These are phyloP conservation scores for Liposcelis brunnea DNA, from an alignment of 2,888 invertebrate genomes.

Conservation along the genomic window DNA sequence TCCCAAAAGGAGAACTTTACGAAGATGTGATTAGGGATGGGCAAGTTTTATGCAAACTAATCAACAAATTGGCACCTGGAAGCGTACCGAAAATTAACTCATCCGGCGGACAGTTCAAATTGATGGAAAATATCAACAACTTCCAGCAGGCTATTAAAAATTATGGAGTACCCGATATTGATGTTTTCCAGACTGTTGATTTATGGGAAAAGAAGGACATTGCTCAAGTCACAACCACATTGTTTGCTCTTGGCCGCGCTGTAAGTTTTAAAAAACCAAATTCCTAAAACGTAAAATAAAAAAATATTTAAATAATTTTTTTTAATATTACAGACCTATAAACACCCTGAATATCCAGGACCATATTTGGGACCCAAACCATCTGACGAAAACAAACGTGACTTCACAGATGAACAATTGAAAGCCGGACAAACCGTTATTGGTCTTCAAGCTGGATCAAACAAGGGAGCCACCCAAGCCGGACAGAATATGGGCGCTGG, in stretches of 20 bases:
- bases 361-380: slow-evolving; percentile 90
- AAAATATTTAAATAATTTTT: background rate
- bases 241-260: slow-evolving; percentile 72
- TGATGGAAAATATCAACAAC: slow-evolving; percentile 98
- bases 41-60: slow-evolving; percentile 78
- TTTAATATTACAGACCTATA: slow-evolving; percentile 48
- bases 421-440: slow-evolving; percentile 77
- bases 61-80: slow-evolving; percentile 86
- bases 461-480: slow-evolving; percentile 88
- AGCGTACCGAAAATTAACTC: slow-evolving; percentile 80
- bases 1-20: slow-evolving; percentile 62
- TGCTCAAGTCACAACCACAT: slow-evolving; percentile 63
- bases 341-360: slow-evolving; percentile 67
- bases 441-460: slow-evolving; percentile 88
- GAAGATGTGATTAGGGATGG: slow-evolving; percentile 88
- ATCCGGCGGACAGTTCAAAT: slow-evolving; percentile 92
- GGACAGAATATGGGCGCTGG: slow-evolving; percentile 81
- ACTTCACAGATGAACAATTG: slow-evolving; percentile 82
- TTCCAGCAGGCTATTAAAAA: slow-evolving; percentile 75
- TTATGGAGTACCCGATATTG: slow-evolving; percentile 79
- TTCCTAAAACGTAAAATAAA: background rate
- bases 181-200: slow-evolving; percentile 94
- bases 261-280: slow-evolving; percentile 29
- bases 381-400: slow-evolving; percentile 81
- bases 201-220: slow-evolving; percentile 86